Evolutionary conservation across 2,888 invertebrate species (phyloP).

Genomic region (Zhengitettix transpicula): DNA sequence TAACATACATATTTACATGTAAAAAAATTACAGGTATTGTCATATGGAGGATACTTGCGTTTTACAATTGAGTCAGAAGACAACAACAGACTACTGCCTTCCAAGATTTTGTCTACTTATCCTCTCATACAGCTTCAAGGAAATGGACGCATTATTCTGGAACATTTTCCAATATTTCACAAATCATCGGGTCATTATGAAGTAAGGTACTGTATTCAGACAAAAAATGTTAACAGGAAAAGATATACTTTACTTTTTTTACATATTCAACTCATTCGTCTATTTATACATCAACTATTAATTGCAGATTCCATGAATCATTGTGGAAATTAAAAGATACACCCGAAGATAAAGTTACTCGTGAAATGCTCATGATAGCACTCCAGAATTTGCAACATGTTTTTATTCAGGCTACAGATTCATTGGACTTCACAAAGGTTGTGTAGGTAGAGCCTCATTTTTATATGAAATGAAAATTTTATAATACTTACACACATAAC

Average conservation of each 20-base stretch:
- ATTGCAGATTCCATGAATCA: constrained; percentile 47
- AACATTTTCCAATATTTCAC: constrained; percentile 39
- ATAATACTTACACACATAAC: too few relatives aligned
- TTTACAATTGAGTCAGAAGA: constrained; percentile 55
- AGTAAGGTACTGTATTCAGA: constrained; percentile 23
- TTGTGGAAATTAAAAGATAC: constrained; percentile 53
- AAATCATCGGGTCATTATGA: constrained; percentile 28
- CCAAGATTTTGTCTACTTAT: constrained; percentile 39
- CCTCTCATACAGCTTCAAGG: constrained; percentile 75
- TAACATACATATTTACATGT: too few relatives aligned
- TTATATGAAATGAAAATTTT: not conserved
- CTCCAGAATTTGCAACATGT: constrained; percentile 72
- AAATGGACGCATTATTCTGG: constrained; percentile 47
- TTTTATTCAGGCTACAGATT: constrained; percentile 53
- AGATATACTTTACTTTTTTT: not conserved
- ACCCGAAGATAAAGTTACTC: constrained; percentile 38
- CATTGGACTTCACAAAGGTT: constrained; percentile 32
- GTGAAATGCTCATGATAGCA: constrained; percentile 78
- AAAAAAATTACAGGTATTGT: constrained; percentile 53
- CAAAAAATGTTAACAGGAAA: not conserved
- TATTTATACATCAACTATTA: constrained; percentile 1
- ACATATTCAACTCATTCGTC: not conserved
- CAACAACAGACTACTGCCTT: constrained; percentile 34
- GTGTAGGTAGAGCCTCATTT: constrained; percentile 5
- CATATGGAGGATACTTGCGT: constrained; percentile 78